A percentile compares a stretch with the other conserved stretches of the same genome.
phyloP scores from a whole-genome alignment of 2,888 invertebrate genomes.

The Metacarcinus magister region DNA sequence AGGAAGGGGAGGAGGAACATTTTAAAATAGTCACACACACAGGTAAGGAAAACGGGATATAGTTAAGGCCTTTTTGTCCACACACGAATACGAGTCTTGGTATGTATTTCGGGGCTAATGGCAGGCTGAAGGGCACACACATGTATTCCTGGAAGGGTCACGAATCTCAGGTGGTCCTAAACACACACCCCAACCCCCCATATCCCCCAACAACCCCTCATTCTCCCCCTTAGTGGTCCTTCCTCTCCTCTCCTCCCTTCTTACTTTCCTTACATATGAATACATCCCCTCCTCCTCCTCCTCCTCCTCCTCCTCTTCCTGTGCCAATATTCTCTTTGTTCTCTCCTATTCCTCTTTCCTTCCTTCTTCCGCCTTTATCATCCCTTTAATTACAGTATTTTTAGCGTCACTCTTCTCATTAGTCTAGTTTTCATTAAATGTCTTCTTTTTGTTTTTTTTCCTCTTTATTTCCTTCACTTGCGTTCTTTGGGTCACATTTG shows the following conservation, averaged over 20 bases:
- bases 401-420: conserved; percentile 15
- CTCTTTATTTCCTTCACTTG: neutral
- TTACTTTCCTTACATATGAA: neutral
- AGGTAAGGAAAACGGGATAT: neutral
- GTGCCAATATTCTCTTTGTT: neutral
- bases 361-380: conserved; percentile 15
- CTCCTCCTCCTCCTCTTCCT: neutral
- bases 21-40: neutral
- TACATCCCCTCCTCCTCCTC: neutral
- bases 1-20: no score
- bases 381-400: neutral
- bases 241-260: neutral
- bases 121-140: neutral
- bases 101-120: neutral
- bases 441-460: neutral
- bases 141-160: neutral
- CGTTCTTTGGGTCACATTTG: neutral
- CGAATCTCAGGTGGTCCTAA: neutral
- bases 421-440: neutral
- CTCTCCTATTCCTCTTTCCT: neutral
- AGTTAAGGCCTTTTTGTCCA: neutral
- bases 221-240: no score
- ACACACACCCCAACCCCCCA: neutral
- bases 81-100: neutral
- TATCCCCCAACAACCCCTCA: no score